phyloP scores from a whole-genome alignment of 2,888 invertebrate genomes.

The Sarcophaga subvicina region DNA sequence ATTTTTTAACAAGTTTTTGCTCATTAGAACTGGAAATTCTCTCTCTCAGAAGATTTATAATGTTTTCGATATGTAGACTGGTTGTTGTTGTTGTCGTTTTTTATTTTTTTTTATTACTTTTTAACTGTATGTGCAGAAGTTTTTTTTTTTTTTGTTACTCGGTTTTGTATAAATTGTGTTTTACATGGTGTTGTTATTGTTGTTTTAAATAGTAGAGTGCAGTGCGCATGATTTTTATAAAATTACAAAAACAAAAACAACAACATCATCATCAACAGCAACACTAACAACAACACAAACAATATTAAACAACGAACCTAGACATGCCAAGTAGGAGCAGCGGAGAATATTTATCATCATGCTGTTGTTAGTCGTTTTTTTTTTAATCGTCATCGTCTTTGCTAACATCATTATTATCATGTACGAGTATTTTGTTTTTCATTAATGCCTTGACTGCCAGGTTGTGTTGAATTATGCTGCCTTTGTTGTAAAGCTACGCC shows the following conservation, averaged over 20 bases:
- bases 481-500: conserved; percentile 58
- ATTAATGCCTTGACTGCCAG: neutral
- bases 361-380: neutral
- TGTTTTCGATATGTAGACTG: conserved; percentile 42
- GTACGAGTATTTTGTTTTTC: neutral
- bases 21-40: conserved; percentile 68
- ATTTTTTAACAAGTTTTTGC: conserved; percentile 67
- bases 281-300: neutral
- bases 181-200: neutral
- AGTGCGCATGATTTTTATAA: conserved; percentile 64
- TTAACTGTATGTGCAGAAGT: conserved; percentile 3
- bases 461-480: neutral
- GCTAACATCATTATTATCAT: neutral
- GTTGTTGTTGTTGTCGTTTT: neutral
- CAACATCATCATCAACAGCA: no score
- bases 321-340: neutral
- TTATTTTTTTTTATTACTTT: conserved; percentile 31
- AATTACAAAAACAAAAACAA: no score
- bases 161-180: neutral
- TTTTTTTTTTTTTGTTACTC: conserved; percentile 1
- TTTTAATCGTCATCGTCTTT: neutral
- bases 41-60: conserved; percentile 66
- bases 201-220: neutral
- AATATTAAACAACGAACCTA: neutral
- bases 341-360: neutral